phyloP scores from a whole-genome alignment of 2,797 vertebrate genomes.

The Vipera latastei region DNA sequence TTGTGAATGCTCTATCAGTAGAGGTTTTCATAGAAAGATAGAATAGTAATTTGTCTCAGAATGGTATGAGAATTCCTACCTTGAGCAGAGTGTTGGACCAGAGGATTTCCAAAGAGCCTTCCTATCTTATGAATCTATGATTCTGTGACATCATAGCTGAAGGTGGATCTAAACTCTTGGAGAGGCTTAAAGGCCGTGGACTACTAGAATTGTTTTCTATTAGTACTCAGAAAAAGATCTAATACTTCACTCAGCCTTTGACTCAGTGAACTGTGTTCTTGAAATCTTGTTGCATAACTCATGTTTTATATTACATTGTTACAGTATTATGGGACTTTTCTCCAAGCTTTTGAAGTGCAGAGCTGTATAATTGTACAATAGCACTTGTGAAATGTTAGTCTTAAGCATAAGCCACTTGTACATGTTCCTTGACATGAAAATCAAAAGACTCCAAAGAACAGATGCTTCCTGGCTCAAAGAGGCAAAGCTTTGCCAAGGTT shows the following conservation, averaged over 20 bases:
- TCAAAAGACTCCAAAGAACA: constrained; percentile 30
- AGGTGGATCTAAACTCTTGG: not conserved
- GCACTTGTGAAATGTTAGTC: constrained; percentile 41
- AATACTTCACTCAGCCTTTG: constrained; percentile 17
- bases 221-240: constrained; percentile 44
- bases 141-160: not conserved
- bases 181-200: not conserved
- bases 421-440: not conserved
- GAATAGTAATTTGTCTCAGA: not conserved
- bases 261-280: constrained; percentile 51
- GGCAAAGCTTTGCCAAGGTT: constrained; percentile 12
- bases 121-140: not conserved
- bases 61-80: not conserved
- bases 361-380: constrained; percentile 28
- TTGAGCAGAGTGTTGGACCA: not conserved
- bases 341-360: constrained; percentile 52
- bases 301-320: constrained; percentile 41
- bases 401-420: constrained; percentile 25
- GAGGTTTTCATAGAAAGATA: not conserved
- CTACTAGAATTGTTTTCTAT: constrained; percentile 17
- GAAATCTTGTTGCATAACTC: constrained; percentile 49
- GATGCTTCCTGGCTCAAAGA: constrained; percentile 38
- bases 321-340: not conserved
- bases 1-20: not conserved
- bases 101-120: not conserved